phyloP scores from a whole-genome alignment of 2,113 vertebrate genomes.

The Cyanistes caeruleus region DNA sequence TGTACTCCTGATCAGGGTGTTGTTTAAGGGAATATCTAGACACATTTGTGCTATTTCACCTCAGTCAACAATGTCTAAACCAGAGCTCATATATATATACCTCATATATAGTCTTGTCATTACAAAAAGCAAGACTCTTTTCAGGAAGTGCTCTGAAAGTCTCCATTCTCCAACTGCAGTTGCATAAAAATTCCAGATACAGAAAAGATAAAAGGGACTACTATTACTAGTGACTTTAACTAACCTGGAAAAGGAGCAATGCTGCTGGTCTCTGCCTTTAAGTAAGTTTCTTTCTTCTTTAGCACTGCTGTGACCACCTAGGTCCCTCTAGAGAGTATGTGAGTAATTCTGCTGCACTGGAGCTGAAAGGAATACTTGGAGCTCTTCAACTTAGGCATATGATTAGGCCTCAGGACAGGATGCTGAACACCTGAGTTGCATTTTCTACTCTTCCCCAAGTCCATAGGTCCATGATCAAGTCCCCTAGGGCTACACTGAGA shows the following conservation, averaged over 20 bases:
- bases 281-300: neutral
- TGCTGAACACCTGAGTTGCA: neutral
- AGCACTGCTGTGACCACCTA: neutral
- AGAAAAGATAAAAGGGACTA: neutral
- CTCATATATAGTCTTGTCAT: neutral
- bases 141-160: neutral
- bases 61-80: neutral
- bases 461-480: neutral
- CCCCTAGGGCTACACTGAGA: neutral
- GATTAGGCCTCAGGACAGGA: neutral
- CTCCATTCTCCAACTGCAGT: neutral
- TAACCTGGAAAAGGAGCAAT: neutral
- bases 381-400: neutral
- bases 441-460: neutral
- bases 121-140: neutral
- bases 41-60: neutral
- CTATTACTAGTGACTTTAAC: neutral
- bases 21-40: neutral
- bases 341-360: neutral
- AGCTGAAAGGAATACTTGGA: neutral
- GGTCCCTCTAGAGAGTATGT: slow-evolving; percentile 34
- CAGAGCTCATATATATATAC: neutral
- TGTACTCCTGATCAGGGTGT: neutral
- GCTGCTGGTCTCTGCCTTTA: neutral
- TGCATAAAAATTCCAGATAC: neutral